Conservation (phyloP, 2,113 vertebrate species). For the Microtus pennsylvanicus region DNA sequence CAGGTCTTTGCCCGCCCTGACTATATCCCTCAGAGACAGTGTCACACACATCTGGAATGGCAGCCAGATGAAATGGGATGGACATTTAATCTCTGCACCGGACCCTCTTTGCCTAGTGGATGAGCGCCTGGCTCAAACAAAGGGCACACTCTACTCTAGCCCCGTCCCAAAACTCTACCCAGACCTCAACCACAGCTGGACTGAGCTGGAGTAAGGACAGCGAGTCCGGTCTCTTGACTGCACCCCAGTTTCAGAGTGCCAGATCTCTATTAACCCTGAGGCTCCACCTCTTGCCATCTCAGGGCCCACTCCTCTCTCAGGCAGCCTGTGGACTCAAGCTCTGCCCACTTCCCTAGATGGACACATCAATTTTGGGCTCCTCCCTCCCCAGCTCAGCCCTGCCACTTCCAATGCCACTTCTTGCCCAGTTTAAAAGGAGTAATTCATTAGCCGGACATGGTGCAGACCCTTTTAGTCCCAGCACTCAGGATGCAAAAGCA, state of each 20-base stretch:
- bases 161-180: neutral
- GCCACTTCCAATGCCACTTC: neutral
- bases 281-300: neutral
- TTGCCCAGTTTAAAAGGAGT: slow-evolving; percentile 4
- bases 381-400: neutral
- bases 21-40: too few species aligned
- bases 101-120: neutral
- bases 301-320: neutral
- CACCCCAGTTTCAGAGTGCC: neutral
- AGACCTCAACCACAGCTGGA: neutral
- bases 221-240: neutral
- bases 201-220: neutral
- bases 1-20: neutral
- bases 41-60: neutral
- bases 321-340: too few species aligned
- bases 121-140: neutral
- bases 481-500: neutral
- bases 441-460: neutral
- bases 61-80: neutral
- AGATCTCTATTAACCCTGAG: neutral
- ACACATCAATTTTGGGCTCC: neutral
- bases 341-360: neutral
- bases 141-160: neutral
- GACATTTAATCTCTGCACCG: neutral
- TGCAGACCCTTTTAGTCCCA: neutral